These are phyloP conservation scores for Mesembrinibis cayennensis DNA, from an alignment of 2,113 vertebrate genomes.

Conservation along the genomic window DNA sequence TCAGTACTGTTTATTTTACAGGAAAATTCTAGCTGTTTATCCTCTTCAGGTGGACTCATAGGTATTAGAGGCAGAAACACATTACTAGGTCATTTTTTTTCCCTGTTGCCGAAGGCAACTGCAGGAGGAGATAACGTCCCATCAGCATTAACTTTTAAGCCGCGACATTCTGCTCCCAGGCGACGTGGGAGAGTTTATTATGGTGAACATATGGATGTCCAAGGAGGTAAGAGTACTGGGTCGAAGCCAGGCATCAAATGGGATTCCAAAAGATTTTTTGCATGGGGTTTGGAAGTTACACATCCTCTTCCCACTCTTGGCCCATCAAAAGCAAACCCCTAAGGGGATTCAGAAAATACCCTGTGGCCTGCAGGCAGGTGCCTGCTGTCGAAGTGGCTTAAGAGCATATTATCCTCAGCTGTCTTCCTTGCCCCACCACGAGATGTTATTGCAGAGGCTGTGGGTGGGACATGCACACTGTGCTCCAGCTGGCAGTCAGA, in stretches of 20 bases:
- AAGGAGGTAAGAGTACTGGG: background rate
- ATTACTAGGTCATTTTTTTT: background rate
- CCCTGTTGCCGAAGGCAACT: background rate
- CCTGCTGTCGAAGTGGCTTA: background rate
- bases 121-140: background rate
- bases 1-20: background rate
- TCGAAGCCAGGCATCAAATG: background rate
- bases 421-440: fast-evolving
- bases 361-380: background rate
- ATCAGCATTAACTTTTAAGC: background rate
- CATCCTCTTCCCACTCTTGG: background rate
- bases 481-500: background rate
- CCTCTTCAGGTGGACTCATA: background rate
- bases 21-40: background rate
- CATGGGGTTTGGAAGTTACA: background rate
- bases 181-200: background rate
- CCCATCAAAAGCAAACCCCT: background rate
- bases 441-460: background rate
- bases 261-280: background rate
- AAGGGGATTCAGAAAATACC: background rate
- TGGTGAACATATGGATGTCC: background rate
- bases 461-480: fast-evolving
- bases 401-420: background rate
- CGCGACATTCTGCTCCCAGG: background rate
- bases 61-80: background rate